Percentiles rank a stretch among this genome's conserved stretches.
Conservation (phyloP, 2,113 vertebrate species). For the Sceloporus tristichus region DNA sequence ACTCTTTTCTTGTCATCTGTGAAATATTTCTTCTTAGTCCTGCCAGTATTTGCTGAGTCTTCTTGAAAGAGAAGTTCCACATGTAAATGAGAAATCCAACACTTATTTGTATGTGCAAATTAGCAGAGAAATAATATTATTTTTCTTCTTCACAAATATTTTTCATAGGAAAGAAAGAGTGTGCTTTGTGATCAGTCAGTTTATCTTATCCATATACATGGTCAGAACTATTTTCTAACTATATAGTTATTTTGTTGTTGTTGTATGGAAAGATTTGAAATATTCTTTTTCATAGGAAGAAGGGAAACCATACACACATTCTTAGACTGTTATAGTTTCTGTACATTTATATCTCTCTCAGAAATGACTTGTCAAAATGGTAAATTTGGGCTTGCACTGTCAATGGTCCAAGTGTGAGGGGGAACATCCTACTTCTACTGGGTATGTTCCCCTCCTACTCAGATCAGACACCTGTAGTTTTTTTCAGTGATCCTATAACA, state of each 20-base stretch:
- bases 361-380: not conserved
- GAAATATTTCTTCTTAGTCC: slow-evolving; percentile 21
- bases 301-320: not conserved
- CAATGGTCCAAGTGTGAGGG: no score
- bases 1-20: slow-evolving; percentile 26
- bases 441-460: no score
- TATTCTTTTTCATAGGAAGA: not conserved
- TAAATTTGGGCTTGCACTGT: no score
- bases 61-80: slow-evolving; percentile 8
- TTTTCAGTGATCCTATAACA: not conserved
- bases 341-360: no score
- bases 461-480: no score
- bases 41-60: not conserved
- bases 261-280: not conserved
- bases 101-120: not conserved
- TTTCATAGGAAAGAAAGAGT: not conserved
- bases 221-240: not conserved
- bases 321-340: not conserved
- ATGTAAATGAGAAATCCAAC: not conserved
- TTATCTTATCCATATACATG: not conserved
- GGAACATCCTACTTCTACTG: no score
- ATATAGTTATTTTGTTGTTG: not conserved
- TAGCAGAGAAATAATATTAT: not conserved
- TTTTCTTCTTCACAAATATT: not conserved
- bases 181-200: not conserved